phyloP scores from a whole-genome alignment of 2,113 vertebrate genomes.

The Typhlomys cinereus region DNA sequence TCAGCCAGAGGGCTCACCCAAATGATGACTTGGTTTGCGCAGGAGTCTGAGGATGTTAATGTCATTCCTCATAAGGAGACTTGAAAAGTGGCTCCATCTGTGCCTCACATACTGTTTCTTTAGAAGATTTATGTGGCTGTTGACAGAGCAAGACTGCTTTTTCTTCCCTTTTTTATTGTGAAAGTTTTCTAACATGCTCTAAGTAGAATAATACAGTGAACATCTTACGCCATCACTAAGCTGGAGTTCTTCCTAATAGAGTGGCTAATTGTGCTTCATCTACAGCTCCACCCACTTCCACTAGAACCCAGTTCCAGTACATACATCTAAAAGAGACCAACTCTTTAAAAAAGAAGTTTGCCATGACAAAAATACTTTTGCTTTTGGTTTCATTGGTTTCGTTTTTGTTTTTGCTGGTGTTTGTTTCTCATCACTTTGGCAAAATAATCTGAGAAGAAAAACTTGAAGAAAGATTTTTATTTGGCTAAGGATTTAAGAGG shows the following conservation, averaged over 20 bases:
- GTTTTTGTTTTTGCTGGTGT: background rate
- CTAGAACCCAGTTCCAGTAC: background rate
- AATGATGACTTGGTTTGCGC: background rate
- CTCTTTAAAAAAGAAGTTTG: background rate
- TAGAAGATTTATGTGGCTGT: background rate
- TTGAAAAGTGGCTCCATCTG: background rate
- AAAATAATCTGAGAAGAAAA: background rate
- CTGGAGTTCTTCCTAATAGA: background rate
- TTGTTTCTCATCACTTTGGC: background rate
- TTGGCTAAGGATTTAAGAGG: background rate
- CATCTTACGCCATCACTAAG: background rate
- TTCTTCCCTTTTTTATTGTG: background rate
- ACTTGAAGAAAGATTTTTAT: background rate
- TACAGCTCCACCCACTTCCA: background rate
- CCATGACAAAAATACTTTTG: background rate
- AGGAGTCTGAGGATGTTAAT: background rate
- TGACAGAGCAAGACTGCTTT: background rate
- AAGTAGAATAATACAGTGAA: background rate
- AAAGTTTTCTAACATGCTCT: background rate
- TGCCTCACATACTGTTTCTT: background rate
- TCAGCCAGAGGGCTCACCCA: fast-evolving
- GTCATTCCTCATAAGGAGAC: background rate
- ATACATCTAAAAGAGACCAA: background rate
- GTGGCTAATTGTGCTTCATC: background rate
- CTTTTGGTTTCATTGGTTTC: background rate